phyloP scores from a whole-genome alignment of 2,797 vertebrate species.

The Varecia variegata region DNA sequence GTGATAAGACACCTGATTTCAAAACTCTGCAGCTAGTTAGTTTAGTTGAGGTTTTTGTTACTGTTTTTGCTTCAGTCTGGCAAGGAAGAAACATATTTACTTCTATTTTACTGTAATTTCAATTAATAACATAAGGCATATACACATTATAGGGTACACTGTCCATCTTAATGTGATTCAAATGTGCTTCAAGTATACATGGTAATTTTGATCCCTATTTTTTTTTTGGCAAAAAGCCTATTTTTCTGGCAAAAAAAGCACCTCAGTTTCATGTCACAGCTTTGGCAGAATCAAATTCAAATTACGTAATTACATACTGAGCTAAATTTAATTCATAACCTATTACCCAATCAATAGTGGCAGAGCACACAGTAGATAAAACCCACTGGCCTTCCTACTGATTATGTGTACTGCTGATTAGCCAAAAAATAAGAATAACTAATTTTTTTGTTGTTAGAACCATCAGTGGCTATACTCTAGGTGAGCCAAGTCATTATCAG shows the following conservation, averaged over 20 bases:
- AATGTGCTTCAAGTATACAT: not conserved
- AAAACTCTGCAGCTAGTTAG: not conserved
- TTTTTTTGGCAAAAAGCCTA: not conserved
- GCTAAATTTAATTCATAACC: not conserved
- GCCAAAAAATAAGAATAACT: not conserved
- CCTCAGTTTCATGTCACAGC: not conserved
- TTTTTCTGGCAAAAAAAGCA: too few species aligned
- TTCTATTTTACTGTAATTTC: not conserved
- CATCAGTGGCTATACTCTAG: not conserved
- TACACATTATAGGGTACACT: not conserved
- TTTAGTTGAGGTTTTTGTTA: not conserved
- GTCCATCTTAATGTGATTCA: not conserved
- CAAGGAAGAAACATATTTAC: not conserved
- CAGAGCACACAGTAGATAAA: not conserved
- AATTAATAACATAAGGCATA: not conserved
- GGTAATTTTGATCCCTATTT: not conserved
- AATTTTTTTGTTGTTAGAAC: not conserved
- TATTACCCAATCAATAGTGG: not conserved
- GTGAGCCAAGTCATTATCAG: not conserved
- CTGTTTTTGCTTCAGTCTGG: not conserved
- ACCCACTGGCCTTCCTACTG: not conserved
- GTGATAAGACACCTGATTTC: not conserved
- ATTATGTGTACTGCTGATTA: not conserved
- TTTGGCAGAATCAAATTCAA: not conserved
- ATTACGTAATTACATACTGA: not conserved